Conservation (phyloP, 2,888 invertebrate genomes). For the Athetis lepigone region DNA sequence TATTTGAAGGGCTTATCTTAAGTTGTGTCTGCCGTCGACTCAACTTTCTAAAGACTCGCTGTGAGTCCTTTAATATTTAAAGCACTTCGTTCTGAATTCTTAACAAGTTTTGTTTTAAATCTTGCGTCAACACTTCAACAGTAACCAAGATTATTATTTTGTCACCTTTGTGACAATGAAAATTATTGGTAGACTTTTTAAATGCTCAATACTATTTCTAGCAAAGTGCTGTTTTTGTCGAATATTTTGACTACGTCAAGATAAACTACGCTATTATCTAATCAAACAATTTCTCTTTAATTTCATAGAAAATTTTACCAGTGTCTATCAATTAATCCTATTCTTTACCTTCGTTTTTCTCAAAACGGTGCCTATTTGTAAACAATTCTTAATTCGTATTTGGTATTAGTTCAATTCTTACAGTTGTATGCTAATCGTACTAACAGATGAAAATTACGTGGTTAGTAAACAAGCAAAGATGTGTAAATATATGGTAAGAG, state of each 20-base stretch:
- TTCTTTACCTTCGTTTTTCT: neutral
- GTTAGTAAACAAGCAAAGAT: slow-evolving; percentile 20
- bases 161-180: neutral
- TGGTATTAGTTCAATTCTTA: slow-evolving; percentile 36
- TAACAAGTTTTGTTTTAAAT: slow-evolving; percentile 3
- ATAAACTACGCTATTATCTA: neutral
- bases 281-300: neutral
- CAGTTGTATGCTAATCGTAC: slow-evolving; percentile 34
- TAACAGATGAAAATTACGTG: slow-evolving; percentile 23
- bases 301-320: too few relatives aligned
- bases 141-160: neutral
- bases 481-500: slow-evolving; percentile 2
- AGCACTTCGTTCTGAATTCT: neutral
- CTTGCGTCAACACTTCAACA: too few relatives aligned
- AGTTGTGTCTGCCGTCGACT: slow-evolving; percentile 18
- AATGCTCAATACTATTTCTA: too few relatives aligned
- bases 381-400: slow-evolving; percentile 14
- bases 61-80: slow-evolving; percentile 15
- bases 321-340: too few relatives aligned
- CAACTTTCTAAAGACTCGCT: slow-evolving; percentile 9
- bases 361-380: slow-evolving; percentile 6
- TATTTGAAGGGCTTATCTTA: slow-evolving; percentile 13
- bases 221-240: neutral
- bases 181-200: neutral
- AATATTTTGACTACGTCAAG: neutral